Conservation (phyloP, 2,888 invertebrate species). For the Coecobrya sp. region DNA sequence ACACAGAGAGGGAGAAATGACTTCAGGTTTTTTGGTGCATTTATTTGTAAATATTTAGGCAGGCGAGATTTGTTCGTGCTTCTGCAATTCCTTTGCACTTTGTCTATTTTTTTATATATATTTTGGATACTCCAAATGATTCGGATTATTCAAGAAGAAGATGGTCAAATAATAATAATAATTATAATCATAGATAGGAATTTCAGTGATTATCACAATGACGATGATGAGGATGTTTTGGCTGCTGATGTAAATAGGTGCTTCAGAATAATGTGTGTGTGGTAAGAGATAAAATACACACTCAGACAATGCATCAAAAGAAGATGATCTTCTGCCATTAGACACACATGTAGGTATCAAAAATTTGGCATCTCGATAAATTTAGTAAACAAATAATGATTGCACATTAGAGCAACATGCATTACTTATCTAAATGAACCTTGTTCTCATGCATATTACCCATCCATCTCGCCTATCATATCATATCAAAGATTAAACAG, state of each 20-base stretch:
- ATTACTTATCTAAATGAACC: conserved; percentile 79
- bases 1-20: neutral
- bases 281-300: conserved; percentile 59
- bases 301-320: neutral
- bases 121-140: conserved; percentile 37
- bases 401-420: conserved; percentile 63
- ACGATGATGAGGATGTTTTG: conserved; percentile 59
- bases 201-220: conserved; percentile 72
- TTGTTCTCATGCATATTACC: conserved; percentile 58
- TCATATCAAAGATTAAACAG: conserved; percentile 27
- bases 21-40: conserved; percentile 39
- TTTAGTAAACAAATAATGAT: conserved; percentile 79
- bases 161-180: conserved; percentile 73
- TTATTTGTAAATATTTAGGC: conserved; percentile 51
- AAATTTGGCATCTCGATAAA: conserved; percentile 57
- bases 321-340: conserved; percentile 62
- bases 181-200: conserved; percentile 78
- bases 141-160: conserved; percentile 70
- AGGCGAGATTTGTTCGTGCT: conserved; percentile 53
- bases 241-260: conserved; percentile 21
- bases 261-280: conserved; percentile 53
- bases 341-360: conserved; percentile 61
- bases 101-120: neutral
- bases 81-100: conserved; percentile 44
- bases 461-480: neutral